phyloP scores from a whole-genome alignment of 2,797 vertebrate species.

The Potorous gilbertii region DNA sequence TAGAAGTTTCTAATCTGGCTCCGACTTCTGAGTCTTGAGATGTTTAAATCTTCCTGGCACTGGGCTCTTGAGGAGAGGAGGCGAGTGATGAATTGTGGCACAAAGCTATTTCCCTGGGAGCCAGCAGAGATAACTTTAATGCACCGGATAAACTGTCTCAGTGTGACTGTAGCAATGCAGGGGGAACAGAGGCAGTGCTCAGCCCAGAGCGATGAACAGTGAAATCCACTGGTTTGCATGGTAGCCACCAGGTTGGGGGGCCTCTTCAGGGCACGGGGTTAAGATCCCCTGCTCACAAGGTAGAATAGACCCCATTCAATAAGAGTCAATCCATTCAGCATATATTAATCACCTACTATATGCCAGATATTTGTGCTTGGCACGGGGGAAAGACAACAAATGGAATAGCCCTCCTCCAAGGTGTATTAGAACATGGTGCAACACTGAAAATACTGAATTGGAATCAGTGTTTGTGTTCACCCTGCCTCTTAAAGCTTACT shows the following conservation, averaged over 20 bases:
- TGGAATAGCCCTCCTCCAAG: background rate
- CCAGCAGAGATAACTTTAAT: conserved; percentile 38
- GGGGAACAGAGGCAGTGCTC: background rate
- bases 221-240: background rate
- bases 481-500: background rate
- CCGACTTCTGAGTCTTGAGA: background rate
- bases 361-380: background rate
- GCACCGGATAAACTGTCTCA: background rate
- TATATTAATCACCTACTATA: background rate
- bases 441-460: background rate
- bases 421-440: background rate
- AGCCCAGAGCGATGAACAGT: background rate
- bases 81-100: conserved; percentile 16
- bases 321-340: background rate
- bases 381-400: background rate
- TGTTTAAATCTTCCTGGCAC: background rate
- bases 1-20: background rate
- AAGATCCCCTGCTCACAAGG: background rate
- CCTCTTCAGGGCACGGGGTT: background rate
- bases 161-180: background rate
- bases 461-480: background rate
- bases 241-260: background rate
- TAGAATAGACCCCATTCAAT: background rate
- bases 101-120: conserved; percentile 32
- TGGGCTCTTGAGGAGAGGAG: background rate